Evolutionary conservation across 2,797 vertebrate species (phyloP).

Genomic region (Pterois miles): DNA sequence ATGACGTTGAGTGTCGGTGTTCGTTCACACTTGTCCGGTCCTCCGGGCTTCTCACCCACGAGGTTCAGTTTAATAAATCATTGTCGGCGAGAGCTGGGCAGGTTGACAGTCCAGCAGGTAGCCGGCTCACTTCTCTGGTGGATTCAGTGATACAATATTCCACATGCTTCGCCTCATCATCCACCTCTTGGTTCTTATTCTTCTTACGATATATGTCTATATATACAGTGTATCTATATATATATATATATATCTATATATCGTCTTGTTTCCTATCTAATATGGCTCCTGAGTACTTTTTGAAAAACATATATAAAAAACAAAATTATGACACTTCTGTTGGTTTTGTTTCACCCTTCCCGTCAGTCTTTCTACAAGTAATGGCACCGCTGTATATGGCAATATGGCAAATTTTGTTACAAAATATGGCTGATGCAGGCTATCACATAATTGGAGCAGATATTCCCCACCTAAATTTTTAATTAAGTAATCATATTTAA

Average conservation of each 20-base stretch:
- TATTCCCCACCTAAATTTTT: constrained; percentile 58
- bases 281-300: constrained; percentile 85
- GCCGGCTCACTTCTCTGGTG: constrained; percentile 60
- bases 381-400: constrained; percentile 83
- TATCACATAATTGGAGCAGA: constrained; percentile 75
- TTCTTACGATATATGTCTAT: neutral
- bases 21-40: constrained; percentile 49
- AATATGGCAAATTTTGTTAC: constrained; percentile 80
- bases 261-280: constrained; percentile 72
- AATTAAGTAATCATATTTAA: constrained; percentile 67
- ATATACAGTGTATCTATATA: neutral
- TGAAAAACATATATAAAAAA: constrained; percentile 74
- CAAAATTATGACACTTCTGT: constrained; percentile 73
- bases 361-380: constrained; percentile 69
- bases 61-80: constrained; percentile 46
- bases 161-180: constrained; percentile 41
- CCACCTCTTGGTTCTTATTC: constrained; percentile 15
- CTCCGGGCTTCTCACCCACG: constrained; percentile 12
- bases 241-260: constrained; percentile 7
- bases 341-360: constrained; percentile 59
- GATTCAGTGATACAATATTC: constrained; percentile 64
- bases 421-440: constrained; percentile 86
- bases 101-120: constrained; percentile 47
- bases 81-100: constrained; percentile 30
- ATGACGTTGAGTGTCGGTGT: constrained; percentile 46